A percentile compares a stretch with the other conserved stretches of the same genome.
phyloP scores from a whole-genome alignment of 2,797 vertebrate species.

The Toxotes lorentzi region DNA sequence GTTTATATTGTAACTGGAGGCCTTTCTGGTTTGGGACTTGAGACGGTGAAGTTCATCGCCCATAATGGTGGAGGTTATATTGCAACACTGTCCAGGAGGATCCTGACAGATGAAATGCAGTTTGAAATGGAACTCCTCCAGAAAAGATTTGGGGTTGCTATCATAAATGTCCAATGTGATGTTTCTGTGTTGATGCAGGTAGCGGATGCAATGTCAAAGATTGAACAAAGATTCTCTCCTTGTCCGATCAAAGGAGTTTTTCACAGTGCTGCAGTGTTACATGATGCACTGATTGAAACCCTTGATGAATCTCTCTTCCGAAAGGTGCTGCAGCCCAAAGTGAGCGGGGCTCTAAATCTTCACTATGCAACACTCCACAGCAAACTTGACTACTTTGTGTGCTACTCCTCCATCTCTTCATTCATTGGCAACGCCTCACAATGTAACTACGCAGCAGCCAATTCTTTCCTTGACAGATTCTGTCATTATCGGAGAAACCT shows the following conservation, averaged over 20 bases:
- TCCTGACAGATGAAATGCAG: constrained; percentile 75
- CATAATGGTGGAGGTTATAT: constrained; percentile 85
- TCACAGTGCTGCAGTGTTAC: constrained; percentile 90
- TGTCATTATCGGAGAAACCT: constrained; percentile 88
- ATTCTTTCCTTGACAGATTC: constrained; percentile 90
- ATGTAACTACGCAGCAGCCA: constrained; percentile 91
- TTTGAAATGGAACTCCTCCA: constrained; percentile 81
- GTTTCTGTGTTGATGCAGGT: constrained; percentile 81
- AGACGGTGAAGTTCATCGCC: constrained; percentile 90
- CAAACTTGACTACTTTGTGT: constrained; percentile 91
- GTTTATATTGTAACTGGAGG: constrained; percentile 91
- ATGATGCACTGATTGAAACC: constrained; percentile 85
- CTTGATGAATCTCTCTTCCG: constrained; percentile 83
- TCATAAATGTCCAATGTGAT: constrained; percentile 85
- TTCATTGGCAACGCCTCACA: constrained; percentile 89
- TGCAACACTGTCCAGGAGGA: constrained; percentile 87
- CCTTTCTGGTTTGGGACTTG: constrained; percentile 90
- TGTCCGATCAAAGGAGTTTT: constrained; percentile 89
- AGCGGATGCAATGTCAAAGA: constrained; percentile 77
- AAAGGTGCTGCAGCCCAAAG: constrained; percentile 90
- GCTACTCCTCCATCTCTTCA: constrained; percentile 90
- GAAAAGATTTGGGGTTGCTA: constrained; percentile 69
- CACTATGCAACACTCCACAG: constrained; percentile 85
- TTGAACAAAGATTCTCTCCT: constrained; percentile 77
- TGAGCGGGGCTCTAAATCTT: constrained; percentile 89